A percentile compares a stretch with the other conserved stretches of the same genome.
Evolutionary conservation across 2,888 invertebrate genomes (phyloP).

Genomic region (Harpagoxenus sublaevis): DNA sequence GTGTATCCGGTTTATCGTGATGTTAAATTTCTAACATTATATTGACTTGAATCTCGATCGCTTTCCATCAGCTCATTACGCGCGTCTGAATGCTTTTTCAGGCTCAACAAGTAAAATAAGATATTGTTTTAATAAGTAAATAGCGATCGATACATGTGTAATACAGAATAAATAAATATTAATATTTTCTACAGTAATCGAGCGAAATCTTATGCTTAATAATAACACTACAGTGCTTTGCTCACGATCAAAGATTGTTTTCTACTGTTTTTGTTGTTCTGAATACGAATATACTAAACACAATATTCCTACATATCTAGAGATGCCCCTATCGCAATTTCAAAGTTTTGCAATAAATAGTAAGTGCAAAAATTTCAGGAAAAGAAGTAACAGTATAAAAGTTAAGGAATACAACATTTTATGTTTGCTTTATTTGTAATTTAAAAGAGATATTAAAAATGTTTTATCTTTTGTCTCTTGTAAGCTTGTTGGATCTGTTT

Average conservation of each 20-base stretch:
- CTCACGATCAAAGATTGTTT: too few species aligned
- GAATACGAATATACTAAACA: too few species aligned
- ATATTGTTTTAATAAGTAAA: background rate
- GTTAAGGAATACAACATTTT: background rate
- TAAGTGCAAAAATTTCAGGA: too few species aligned
- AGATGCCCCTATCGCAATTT: too few species aligned
- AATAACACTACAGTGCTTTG: background rate
- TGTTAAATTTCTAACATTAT: constrained; percentile 21
- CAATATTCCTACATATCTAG: too few species aligned
- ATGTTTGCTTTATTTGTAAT: too few species aligned
- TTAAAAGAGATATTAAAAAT: too few species aligned
- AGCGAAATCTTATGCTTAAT: background rate
- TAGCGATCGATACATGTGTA: background rate
- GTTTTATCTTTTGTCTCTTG: too few species aligned
- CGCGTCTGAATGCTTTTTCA: background rate
- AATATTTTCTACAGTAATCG: background rate
- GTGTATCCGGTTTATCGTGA: background rate
- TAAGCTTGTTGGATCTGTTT: too few species aligned
- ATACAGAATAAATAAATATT: background rate
- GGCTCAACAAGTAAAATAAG: background rate
- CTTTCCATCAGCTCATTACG: background rate
- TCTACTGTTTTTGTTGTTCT: too few species aligned
- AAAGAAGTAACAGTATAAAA: too few species aligned
- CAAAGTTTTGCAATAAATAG: too few species aligned
- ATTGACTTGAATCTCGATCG: background rate